Evolutionary conservation across 1,140 invertebrate species (phyloP).

Genomic region (Ostrea edulis): DNA sequence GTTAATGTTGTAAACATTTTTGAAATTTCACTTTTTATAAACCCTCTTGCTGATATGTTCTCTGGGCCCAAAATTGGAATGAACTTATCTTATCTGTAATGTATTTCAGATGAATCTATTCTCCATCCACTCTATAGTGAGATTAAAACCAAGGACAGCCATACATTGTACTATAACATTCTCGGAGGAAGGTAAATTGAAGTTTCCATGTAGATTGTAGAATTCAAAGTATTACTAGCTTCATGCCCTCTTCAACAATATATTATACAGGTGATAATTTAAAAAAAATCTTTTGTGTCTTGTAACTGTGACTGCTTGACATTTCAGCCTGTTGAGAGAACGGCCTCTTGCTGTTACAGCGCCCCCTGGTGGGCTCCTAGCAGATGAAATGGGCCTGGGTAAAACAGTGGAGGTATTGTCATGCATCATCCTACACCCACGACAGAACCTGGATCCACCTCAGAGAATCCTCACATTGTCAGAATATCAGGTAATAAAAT

Average conservation of each 20-base stretch:
- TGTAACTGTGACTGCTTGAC: background rate
- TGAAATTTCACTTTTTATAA: too few species aligned
- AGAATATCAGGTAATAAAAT: conserved; percentile 5
- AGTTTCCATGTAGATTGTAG: background rate
- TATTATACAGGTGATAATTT: background rate
- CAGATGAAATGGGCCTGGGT: conserved; percentile 92
- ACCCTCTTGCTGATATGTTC: too few species aligned
- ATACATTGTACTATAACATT: conserved; percentile 82
- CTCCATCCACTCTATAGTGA: conserved; percentile 70
- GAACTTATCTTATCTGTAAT: background rate
- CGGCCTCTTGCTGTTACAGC: conserved; percentile 45
- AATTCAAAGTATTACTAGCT: too few species aligned
- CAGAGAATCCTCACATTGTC: conserved; percentile 36
- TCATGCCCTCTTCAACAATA: too few species aligned
- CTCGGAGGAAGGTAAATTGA: conserved; percentile 78
- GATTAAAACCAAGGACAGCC: conserved; percentile 76
- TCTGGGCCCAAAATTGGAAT: too few species aligned
- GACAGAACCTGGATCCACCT: conserved; percentile 70
- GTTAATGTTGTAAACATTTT: too few species aligned
- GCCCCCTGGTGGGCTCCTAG: conserved; percentile 87
- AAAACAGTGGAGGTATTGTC: conserved; percentile 90
- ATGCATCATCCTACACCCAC: conserved; percentile 84
- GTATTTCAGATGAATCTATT: background rate
- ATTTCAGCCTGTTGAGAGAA: background rate
- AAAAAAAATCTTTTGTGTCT: background rate